A percentile compares a stretch with the other conserved stretches of the same genome.
Evolutionary conservation across 2,797 vertebrate genomes (phyloP).

Genomic region (Chelidonichthys spinosus): DNA sequence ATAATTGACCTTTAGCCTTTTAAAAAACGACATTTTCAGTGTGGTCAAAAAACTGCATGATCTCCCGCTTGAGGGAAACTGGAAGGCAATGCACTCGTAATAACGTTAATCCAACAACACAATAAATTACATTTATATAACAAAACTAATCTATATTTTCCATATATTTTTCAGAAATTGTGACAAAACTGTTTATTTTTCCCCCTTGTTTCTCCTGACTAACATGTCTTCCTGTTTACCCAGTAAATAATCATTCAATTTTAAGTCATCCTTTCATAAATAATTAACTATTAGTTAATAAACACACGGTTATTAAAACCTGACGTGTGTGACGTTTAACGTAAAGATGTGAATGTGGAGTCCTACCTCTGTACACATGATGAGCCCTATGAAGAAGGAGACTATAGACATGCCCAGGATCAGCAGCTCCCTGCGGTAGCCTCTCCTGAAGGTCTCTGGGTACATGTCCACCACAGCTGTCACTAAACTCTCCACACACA

Average conservation of each 20-base stretch:
- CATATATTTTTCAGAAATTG: neutral
- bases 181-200: neutral
- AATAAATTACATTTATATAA: neutral
- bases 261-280: neutral
- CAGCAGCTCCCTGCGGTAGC: constrained; percentile 93
- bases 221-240: neutral
- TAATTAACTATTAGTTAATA: no score
- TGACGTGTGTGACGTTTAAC: neutral
- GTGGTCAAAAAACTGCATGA: neutral
- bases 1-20: neutral
- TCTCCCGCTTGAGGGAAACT: neutral
- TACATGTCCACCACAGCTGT: constrained; percentile 99
- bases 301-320: neutral
- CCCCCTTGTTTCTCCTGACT: neutral
- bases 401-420: constrained; percentile 92
- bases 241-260: no score
- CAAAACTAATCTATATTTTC: neutral
- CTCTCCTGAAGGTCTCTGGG: constrained; percentile 95
- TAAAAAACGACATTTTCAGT: neutral
- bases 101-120: neutral
- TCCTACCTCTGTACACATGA: constrained; percentile 91
- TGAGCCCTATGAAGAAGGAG: constrained; percentile 93
- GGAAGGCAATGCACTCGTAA: neutral
- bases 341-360: neutral
- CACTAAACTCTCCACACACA: constrained; percentile 98